phyloP scores from a whole-genome alignment of 1,140 invertebrate species.

The Lutraria rhynchaena region DNA sequence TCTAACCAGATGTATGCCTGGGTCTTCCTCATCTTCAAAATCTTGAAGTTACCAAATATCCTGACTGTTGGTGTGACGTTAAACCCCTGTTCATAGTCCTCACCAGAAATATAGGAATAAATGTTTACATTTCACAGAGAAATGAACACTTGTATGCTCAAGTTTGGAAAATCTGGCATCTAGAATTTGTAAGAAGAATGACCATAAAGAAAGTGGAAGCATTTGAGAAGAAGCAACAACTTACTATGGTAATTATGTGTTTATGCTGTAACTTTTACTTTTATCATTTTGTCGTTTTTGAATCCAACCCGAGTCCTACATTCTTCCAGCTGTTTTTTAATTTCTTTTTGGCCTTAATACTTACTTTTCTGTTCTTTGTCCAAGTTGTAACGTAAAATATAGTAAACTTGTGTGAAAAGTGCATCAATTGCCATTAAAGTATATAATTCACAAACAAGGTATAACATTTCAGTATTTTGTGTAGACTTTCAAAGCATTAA shows the following conservation, averaged over 20 bases:
- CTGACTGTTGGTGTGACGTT: background rate
- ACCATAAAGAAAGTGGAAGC: slow-evolving; percentile 41
- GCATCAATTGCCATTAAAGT: no score
- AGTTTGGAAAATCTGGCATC: slow-evolving; percentile 50
- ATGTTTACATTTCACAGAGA: slow-evolving; percentile 24
- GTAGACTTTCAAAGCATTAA: no score
- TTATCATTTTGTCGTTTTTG: background rate
- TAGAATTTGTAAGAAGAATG: slow-evolving; percentile 37
- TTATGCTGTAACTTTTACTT: background rate
- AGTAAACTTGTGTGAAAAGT: no score
- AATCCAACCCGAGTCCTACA: background rate
- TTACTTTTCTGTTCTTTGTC: background rate
- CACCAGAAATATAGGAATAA: no score
- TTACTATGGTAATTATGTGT: slow-evolving; percentile 32
- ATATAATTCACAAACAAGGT: no score
- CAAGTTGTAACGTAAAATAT: no score
- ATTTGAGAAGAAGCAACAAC: slow-evolving; percentile 47
- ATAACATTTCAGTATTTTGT: no score
- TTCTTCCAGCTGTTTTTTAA: background rate
- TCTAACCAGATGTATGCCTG: no score
- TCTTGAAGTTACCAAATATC: no score
- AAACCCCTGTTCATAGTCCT: background rate
- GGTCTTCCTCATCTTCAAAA: no score
- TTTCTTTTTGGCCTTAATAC: background rate
- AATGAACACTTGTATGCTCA: slow-evolving; percentile 12